These are phyloP conservation scores for Athene noctua DNA, from an alignment of 2,113 vertebrate species.

Conservation along the genomic window DNA sequence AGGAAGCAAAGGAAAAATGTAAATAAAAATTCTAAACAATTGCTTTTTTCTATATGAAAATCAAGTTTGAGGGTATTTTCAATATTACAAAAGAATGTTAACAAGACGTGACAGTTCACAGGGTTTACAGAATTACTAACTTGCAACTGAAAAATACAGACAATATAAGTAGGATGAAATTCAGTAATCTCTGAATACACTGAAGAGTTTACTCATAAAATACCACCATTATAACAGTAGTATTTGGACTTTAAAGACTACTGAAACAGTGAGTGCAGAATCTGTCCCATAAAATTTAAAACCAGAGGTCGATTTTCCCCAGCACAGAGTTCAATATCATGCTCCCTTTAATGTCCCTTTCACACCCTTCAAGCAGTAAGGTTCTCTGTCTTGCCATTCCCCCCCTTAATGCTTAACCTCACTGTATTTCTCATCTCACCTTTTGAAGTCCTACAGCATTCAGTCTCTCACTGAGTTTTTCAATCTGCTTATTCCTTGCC, in stretches of 20 bases:
- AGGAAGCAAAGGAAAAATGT: not conserved
- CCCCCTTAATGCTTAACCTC: not conserved
- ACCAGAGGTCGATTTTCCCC: not conserved
- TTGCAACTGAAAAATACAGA: not conserved
- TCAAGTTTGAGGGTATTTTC: not conserved
- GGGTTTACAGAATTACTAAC: not conserved
- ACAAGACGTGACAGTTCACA: not conserved
- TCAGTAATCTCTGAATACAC: not conserved
- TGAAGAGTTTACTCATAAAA: not conserved
- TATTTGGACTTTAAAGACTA: not conserved
- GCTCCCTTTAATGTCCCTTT: not conserved
- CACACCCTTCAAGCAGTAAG: not conserved
- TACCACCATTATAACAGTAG: not conserved
- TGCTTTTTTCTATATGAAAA: not conserved
- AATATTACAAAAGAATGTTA: not conserved
- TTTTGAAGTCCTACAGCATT: not conserved
- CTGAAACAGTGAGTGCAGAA: not conserved
- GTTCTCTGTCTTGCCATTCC: not conserved
- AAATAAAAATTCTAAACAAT: not conserved
- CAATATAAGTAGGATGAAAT: not conserved
- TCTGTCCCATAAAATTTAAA: not conserved
- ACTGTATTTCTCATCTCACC: not conserved
- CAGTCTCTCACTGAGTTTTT: not conserved
- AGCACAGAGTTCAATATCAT: not conserved
- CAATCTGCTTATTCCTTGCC: not conserved